Conservation (phyloP, 2,888 invertebrate genomes). For the Acanthosepion esculentum region DNA sequence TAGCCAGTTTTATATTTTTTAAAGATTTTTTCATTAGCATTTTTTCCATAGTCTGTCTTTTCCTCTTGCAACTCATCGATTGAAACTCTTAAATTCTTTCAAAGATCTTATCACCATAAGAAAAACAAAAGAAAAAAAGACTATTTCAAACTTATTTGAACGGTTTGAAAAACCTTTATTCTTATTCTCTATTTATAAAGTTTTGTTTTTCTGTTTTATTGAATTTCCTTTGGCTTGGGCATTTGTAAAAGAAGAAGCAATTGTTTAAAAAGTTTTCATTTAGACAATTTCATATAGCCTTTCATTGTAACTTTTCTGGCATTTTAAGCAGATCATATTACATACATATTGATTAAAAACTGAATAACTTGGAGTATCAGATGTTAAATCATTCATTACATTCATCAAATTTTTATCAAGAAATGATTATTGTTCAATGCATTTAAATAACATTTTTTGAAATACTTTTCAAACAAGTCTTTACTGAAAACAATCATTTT, state of each 20-base stretch:
- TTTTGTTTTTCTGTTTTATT: not conserved
- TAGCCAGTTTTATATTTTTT: too few relatives aligned
- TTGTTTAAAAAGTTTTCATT: not conserved
- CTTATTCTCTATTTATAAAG: not conserved
- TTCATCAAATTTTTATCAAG: too few relatives aligned
- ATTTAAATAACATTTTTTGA: too few relatives aligned
- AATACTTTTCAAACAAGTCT: too few relatives aligned
- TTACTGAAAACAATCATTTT: too few relatives aligned
- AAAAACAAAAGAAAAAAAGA: not conserved
- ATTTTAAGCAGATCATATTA: not conserved
- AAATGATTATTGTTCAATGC: too few relatives aligned
- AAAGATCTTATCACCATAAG: conserved; percentile 8
- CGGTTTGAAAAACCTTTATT: not conserved
- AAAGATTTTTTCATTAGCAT: not conserved
- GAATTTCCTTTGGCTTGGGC: not conserved
- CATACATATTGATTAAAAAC: too few relatives aligned
- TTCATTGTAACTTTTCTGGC: not conserved
- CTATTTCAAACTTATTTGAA: not conserved
- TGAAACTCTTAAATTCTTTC: not conserved
- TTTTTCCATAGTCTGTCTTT: not conserved
- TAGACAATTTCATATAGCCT: not conserved
- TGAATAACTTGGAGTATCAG: too few relatives aligned
- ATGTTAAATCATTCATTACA: too few relatives aligned
- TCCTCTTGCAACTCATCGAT: not conserved
- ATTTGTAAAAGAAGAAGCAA: not conserved